Percentiles rank a stretch among this genome's conserved stretches.
Conservation (phyloP, 2,113 vertebrate genomes). For the Oreochromis tanganicae region DNA sequence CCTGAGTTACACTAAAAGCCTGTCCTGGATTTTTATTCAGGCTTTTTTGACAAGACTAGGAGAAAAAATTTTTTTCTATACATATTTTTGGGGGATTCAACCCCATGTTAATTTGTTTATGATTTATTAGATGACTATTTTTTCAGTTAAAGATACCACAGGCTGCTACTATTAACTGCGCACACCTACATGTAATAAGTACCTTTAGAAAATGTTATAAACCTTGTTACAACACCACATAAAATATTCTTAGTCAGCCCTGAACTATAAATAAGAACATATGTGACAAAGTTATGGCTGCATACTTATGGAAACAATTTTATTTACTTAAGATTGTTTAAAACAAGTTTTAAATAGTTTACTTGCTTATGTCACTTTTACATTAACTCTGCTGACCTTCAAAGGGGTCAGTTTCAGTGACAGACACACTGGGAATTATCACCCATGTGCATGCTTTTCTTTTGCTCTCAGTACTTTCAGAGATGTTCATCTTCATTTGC, state of each 20-base stretch:
- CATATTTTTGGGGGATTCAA: not conserved
- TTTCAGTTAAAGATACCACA: not conserved
- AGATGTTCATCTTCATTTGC: not conserved
- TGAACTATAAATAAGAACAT: not conserved
- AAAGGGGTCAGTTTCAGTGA: not conserved
- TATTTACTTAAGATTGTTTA: not conserved
- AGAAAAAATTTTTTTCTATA: not conserved
- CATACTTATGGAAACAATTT: not conserved
- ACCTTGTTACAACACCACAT: not conserved
- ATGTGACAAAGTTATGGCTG: not conserved
- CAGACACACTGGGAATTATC: not conserved
- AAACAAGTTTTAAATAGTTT: not conserved
- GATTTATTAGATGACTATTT: not conserved
- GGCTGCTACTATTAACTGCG: not conserved
- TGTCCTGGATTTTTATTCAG: not conserved
- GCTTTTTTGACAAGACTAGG: not conserved
- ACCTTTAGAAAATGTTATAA: not conserved
- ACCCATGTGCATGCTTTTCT: not conserved
- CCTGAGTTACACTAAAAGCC: constrained; percentile 35
- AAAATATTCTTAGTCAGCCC: not conserved
- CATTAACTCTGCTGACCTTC: not conserved
- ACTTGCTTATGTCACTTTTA: not conserved
- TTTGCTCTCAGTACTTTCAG: not conserved
- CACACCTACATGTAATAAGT: not conserved
- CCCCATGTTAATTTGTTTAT: not conserved